Evolutionary conservation across 2,888 invertebrate genomes (phyloP), one percentile per base, ranked within the genome.

Genomic region (Notodonta ziczac): DNA sequence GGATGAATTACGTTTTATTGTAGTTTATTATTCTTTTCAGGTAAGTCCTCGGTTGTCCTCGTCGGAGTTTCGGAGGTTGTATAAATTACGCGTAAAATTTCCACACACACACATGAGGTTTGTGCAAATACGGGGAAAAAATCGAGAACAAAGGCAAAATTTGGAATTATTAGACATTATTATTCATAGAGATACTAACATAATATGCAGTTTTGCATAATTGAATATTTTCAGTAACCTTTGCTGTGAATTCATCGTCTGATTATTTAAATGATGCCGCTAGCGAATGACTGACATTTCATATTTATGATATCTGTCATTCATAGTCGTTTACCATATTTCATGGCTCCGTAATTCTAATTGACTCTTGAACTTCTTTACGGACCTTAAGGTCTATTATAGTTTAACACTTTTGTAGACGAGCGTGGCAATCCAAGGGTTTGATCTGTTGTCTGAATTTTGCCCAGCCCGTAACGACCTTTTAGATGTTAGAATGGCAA

Each of bases 161-260:
- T 76, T 65, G 60, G 62, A 57, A 57, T 46, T 60, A 57, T 35
- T 61, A 16, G 8, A 58, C 59, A 58, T 69, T 66, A 72, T 73
- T 74, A 80, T 80, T 79, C 73, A 76, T 74, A 70, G 72, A 71
- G 68, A 56, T 61, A 75, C 78, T 80, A 68, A 70, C 72, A 74
- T 69, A 71, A 67, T 64, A 65, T 60, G 68, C 70, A 66, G 62
- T 67, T 75, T 78, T 77, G 75, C 77, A 79, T 81, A 80, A 77
- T 78, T 74, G 65, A 76, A 73, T 74, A 71, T 76, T 78, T 78
- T 74, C 70, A 71, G 70, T 74, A 67, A 80, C 71, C 75, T 76
- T 77, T 75, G 61, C 62, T 72, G 74, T 73, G 72, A 75, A 74
- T 68, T 58, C 63, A 50, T 67, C 60, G 60, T 69, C 76, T 74